A percentile compares a stretch with the other conserved stretches of the same genome.
Evolutionary conservation across 2,113 vertebrate species (phyloP).

Genomic region (Lampris incognitus): DNA sequence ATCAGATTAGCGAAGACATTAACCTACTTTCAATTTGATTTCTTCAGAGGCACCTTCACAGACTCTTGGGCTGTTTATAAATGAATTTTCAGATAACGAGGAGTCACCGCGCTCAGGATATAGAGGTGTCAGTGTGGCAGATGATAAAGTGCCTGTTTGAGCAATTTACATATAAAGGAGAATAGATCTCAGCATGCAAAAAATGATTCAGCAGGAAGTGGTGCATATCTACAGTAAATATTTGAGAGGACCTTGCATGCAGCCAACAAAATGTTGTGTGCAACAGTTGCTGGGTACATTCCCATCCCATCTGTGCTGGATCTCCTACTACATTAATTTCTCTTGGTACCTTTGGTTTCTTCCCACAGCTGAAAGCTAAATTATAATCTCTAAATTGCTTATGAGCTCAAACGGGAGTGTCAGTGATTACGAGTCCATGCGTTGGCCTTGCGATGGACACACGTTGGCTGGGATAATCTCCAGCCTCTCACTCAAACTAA

Average conservation of each 20-base stretch:
- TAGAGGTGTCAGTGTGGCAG: constrained; percentile 46
- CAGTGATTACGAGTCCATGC: too few relatives aligned
- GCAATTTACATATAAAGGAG: constrained; percentile 52
- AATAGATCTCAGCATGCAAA: constrained; percentile 34
- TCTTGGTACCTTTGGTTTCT: too few relatives aligned
- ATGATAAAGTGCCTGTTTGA: constrained; percentile 54
- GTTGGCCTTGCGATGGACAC: too few relatives aligned
- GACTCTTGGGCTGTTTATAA: constrained; percentile 60
- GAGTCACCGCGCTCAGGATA: constrained; percentile 58
- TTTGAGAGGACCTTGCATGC: constrained; percentile 3
- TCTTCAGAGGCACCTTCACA: constrained; percentile 58
- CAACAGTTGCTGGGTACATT: too few relatives aligned
- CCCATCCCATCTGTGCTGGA: too few relatives aligned
- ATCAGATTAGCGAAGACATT: constrained; percentile 51
- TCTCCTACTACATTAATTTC: too few relatives aligned
- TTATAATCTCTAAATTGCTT: too few relatives aligned
- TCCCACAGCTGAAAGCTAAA: too few relatives aligned
- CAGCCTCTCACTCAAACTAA: too few relatives aligned
- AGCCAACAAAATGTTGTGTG: not conserved
- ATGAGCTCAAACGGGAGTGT: too few relatives aligned
- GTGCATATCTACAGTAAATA: constrained; percentile 16
- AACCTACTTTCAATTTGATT: constrained; percentile 59
- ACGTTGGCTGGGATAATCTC: too few relatives aligned
- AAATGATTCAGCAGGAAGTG: constrained; percentile 25
- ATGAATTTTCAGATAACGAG: constrained; percentile 61